Percentiles rank a stretch among this genome's conserved stretches.
Conservation (phyloP, 2,113 vertebrate genomes). For the Tinamus guttatus region DNA sequence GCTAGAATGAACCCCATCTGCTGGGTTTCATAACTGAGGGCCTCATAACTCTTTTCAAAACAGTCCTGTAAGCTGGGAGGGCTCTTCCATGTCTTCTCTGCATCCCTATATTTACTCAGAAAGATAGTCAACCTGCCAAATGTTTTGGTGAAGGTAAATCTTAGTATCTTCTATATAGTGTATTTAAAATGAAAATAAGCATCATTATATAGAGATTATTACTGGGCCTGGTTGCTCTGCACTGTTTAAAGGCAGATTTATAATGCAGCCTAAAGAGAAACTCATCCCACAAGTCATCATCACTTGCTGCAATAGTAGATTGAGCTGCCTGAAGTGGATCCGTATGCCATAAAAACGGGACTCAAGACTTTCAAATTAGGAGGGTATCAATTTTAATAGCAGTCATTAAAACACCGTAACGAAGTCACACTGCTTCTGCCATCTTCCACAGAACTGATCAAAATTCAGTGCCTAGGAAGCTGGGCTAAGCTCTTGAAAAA, state of each 20-base stretch:
- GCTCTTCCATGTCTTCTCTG: not conserved
- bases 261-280: not conserved
- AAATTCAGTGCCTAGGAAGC: not conserved
- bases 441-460: not conserved
- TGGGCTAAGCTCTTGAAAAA: not conserved
- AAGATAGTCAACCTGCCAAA: not conserved
- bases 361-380: not conserved
- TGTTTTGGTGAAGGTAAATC: not conserved
- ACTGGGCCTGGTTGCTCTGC: not conserved
- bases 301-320: not conserved
- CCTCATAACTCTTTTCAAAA: not conserved
- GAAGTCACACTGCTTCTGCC: not conserved
- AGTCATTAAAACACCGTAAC: not conserved
- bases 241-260: not conserved
- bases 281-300: fast-evolving
- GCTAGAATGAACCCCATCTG: not conserved
- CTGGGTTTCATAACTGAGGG: not conserved
- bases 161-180: not conserved
- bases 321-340: not conserved
- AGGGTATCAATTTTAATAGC: not conserved
- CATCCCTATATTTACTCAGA: not conserved
- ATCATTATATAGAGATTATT: not conserved
- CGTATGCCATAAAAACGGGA: fast-evolving
- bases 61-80: not conserved
- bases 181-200: not conserved